Conservation (phyloP, 92 coral and sea anemone species). For the Ricordea florida region DNA sequence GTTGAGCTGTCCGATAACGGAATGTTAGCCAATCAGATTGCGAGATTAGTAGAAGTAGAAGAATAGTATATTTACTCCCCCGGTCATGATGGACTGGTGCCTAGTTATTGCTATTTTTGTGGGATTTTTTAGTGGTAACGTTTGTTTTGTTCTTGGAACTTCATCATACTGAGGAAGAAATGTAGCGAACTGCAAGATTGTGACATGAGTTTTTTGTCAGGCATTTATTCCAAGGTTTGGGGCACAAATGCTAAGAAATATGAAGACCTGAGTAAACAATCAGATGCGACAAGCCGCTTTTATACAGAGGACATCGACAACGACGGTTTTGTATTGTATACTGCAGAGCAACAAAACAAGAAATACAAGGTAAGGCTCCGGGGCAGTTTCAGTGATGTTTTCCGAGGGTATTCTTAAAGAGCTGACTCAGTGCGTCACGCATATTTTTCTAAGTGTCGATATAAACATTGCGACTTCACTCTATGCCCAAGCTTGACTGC, state of each 20-base stretch:
- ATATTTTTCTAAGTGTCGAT: too few relatives aligned
- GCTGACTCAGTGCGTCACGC: too few relatives aligned
- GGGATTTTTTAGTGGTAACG: neutral
- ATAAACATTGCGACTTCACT: too few relatives aligned
- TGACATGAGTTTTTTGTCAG: slow-evolving; percentile 71
- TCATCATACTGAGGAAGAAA: neutral
- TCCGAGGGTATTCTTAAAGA: too few relatives aligned
- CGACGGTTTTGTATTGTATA: slow-evolving; percentile 72
- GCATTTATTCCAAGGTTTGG: slow-evolving; percentile 43
- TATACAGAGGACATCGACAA: slow-evolving; percentile 40
- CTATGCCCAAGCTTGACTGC: too few relatives aligned
- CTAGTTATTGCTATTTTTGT: too few relatives aligned
- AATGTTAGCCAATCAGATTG: too few relatives aligned
- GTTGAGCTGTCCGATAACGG: too few relatives aligned
- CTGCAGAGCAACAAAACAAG: slow-evolving; percentile 22
- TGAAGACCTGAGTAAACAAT: neutral
- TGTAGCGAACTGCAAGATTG: neutral
- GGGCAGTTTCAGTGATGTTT: too few relatives aligned
- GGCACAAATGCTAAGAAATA: slow-evolving; percentile 18
- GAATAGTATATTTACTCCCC: too few relatives aligned
- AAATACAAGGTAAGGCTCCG: slow-evolving; percentile 9
- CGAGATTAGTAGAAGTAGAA: too few relatives aligned
- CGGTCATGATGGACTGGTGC: too few relatives aligned
- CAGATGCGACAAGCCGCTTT: neutral
- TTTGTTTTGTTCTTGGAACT: neutral